These are phyloP conservation scores for Ormyrus thymus DNA, from an alignment of 2,888 invertebrate species.

Conservation along the genomic window DNA sequence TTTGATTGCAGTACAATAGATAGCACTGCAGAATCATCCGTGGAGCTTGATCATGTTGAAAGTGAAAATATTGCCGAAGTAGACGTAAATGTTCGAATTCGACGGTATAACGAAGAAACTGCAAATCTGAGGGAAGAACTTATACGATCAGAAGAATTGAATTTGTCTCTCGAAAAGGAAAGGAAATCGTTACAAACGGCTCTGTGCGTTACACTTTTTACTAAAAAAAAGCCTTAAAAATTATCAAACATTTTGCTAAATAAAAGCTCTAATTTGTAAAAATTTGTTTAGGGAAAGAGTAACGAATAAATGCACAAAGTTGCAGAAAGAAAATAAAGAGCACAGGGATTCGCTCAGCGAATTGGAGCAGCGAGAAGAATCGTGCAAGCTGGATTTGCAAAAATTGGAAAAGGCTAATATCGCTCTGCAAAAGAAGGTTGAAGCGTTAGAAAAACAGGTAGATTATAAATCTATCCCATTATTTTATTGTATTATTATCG, in stretches of 20 bases:
- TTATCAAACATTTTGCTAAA: not conserved
- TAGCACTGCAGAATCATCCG: constrained; percentile 50
- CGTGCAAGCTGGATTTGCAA: constrained; percentile 55
- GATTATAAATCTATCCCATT: constrained; percentile 8
- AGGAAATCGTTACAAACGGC: constrained; percentile 18
- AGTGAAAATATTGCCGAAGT: constrained; percentile 47
- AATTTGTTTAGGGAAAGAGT: constrained; percentile 56
- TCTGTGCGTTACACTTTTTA: constrained; percentile 14
- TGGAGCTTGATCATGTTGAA: constrained; percentile 36
- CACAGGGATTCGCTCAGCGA: constrained; percentile 57
- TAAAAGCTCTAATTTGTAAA: not conserved
- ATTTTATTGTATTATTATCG: not conserved
- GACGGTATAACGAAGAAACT: constrained; percentile 61
- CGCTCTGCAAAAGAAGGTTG: constrained; percentile 54
- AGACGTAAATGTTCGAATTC: constrained; percentile 60
- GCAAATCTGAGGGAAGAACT: constrained; percentile 60
- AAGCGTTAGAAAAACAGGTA: constrained; percentile 59
- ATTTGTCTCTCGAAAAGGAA: constrained; percentile 29
- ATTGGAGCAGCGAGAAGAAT: constrained; percentile 55
- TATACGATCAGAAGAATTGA: constrained; percentile 58
- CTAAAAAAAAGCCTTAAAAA: too few relatives aligned
- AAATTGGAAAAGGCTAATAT: constrained; percentile 58
- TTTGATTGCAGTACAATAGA: constrained; percentile 44
- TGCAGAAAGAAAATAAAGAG: constrained; percentile 62
- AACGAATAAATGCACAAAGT: constrained; percentile 56